Evolutionary conservation across 2,113 vertebrate genomes (phyloP).

Genomic region (Pantherophis guttatus): DNA sequence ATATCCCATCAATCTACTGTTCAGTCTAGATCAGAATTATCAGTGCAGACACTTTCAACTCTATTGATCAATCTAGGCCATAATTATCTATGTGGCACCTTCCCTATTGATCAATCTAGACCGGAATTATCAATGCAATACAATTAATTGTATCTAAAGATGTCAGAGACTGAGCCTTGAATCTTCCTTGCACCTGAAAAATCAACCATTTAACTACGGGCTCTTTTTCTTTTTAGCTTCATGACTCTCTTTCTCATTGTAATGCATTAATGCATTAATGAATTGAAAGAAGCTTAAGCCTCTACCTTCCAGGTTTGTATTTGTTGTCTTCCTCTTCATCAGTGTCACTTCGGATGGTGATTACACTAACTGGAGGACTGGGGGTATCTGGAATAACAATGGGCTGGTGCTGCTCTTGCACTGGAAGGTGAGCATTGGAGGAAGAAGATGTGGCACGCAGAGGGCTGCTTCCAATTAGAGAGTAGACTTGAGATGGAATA

Average conservation of each 20-base stretch:
- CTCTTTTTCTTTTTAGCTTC: neutral
- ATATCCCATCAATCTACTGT: neutral
- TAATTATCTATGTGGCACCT: neutral
- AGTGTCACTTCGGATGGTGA: constrained; percentile 96
- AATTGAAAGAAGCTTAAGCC: fast-evolving
- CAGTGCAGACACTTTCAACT: neutral
- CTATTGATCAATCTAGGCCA: neutral
- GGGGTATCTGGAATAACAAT: constrained; percentile 97
- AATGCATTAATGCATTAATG: neutral
- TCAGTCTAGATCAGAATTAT: neutral
- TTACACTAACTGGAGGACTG: constrained; percentile 94
- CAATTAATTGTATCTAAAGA: neutral
- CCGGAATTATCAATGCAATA: neutral
- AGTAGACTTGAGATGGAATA: constrained; percentile 76
- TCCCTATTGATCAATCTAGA: neutral
- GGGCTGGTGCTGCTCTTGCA: constrained; percentile 83
- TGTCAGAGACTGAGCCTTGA: too few relatives aligned
- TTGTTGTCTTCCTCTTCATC: constrained; percentile 96
- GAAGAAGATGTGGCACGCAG: constrained; percentile 75
- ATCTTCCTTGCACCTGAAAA: neutral
- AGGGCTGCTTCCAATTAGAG: constrained; percentile 79
- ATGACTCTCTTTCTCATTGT: neutral
- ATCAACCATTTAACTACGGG: neutral
- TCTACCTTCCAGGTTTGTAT: constrained; percentile 78
- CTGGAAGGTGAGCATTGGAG: constrained; percentile 74